Percentiles rank a stretch among this genome's conserved stretches.
These are phyloP conservation scores for Lepidocyrtinus sp. DNA, from an alignment of 2,888 invertebrate genomes.

Conservation along the genomic window DNA sequence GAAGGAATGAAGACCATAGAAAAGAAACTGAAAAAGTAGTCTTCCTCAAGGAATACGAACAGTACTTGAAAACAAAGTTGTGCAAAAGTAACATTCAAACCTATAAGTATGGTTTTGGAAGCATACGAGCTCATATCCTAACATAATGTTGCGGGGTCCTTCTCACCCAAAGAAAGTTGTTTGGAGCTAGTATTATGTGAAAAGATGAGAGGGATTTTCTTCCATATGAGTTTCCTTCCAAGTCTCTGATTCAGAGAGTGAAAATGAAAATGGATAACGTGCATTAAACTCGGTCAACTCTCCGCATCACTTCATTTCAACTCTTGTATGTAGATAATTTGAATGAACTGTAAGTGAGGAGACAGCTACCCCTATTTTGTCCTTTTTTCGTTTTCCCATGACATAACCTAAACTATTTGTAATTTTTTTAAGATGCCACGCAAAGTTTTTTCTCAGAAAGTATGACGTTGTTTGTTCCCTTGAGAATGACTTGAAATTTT, in stretches of 20 bases:
- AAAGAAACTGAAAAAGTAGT: not conserved
- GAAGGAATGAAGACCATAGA: not conserved
- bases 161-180: no score
- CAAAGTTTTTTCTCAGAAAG: not conserved
- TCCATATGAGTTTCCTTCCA: not conserved
- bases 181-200: no score
- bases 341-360: slow-evolving; percentile 39
- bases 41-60: not conserved
- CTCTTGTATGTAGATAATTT: slow-evolving; percentile 48
- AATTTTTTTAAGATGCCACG: not conserved
- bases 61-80: not conserved
- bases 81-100: not conserved
- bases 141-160: no score
- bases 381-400: slow-evolving; percentile 6
- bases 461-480: not conserved
- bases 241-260: slow-evolving; percentile 16
- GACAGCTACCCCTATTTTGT: slow-evolving; percentile 26
- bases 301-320: slow-evolving; percentile 44
- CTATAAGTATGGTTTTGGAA: not conserved
- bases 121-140: no score
- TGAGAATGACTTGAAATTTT: not conserved
- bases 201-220: not conserved
- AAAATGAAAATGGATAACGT: slow-evolving; percentile 39
- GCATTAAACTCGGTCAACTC: slow-evolving; percentile 23
- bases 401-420: not conserved